These are phyloP conservation scores for Jaculus jaculus DNA, from an alignment of 2,113 vertebrate species.

Conservation along the genomic window DNA sequence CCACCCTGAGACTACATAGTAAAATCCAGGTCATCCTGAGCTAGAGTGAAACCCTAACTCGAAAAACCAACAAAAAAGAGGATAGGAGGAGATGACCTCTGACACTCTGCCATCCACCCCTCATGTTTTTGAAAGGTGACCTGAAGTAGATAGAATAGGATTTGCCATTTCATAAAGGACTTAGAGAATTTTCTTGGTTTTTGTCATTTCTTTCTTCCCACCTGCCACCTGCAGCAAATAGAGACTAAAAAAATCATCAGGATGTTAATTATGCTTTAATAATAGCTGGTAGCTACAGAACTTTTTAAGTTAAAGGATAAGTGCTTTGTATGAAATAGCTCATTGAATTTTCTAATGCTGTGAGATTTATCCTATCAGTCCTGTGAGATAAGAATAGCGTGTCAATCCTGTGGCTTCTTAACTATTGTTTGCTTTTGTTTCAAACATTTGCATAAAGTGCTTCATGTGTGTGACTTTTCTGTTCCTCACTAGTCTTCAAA, in stretches of 20 bases:
- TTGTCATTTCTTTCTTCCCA: neutral
- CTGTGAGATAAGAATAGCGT: slow-evolving; percentile 21
- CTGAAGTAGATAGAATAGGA: slow-evolving; percentile 45
- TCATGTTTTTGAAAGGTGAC: slow-evolving; percentile 53
- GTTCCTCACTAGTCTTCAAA: neutral
- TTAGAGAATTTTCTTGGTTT: neutral
- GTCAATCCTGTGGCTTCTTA: neutral
- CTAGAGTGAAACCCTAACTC: too few relatives aligned
- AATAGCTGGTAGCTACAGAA: neutral
- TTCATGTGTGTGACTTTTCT: neutral
- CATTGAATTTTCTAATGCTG: slow-evolving; percentile 37
- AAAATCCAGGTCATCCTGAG: too few relatives aligned
- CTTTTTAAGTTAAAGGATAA: neutral
- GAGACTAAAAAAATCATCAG: slow-evolving; percentile 28
- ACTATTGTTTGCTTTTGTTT: neutral
- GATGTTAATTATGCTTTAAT: slow-evolving; percentile 58
- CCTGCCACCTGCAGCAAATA: neutral
- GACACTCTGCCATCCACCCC: neutral
- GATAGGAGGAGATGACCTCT: neutral
- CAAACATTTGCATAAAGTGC: neutral
- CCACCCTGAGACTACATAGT: too few relatives aligned
- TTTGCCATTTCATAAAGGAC: slow-evolving; percentile 25
- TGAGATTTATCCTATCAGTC: slow-evolving; percentile 32
- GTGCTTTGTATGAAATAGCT: slow-evolving; percentile 23
- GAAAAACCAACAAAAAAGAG: too few relatives aligned